Base-by-base conservation (phyloP, 92 coral and sea anemone genomes). In the Palythoa caribaeorum region DNA sequence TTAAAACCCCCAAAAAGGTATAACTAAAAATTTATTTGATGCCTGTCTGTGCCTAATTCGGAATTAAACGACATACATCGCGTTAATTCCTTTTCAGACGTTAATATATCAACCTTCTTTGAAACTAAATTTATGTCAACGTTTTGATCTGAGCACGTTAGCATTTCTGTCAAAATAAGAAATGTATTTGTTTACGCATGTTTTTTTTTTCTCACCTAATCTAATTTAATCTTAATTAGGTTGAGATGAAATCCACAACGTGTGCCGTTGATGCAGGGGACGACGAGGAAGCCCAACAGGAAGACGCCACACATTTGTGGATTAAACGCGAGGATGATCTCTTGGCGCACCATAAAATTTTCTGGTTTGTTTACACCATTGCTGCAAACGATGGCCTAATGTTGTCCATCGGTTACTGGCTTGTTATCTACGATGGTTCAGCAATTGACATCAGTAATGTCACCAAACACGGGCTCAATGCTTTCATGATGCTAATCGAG, bases 301-400 rank as follows among this genome's bases (percentile, higher is more conserved):
- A 60, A 3, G 21, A 9, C 0, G 0, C 70, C 9, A 17, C 28
- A 63, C 35, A 50, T 19, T 53, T 14, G 57, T 50, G n/a, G 36
- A 4, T 36, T 6, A 77, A 10, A 3, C 73, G 21, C 3, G 57
- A 80, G 48, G 73, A 80, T 11, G 17, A 60, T 12, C 85, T 80
- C 7, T 13, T 19, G 73, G 73, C 39, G 9, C 73, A 63, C 6
- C 73, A 63, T 35, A 80, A 80, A 65, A 9, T 80, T 54, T 63
- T 80, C 73, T 80, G 85, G 85, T 80, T 80, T 21, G 35, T 80
- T 1, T 80, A 38, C 85, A 80, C 52, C 85, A 63, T 80, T 16
- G 71, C 85, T 17, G 85, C 73, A 14, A 80, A 60, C 72, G 85
- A n/a, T 80, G 85, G 85, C n/a, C 71, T 80, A 21, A 80, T 80